A percentile compares a stretch with the other conserved stretches of the same genome.
These are phyloP conservation scores for Hippoglossus stenolepis DNA, from an alignment of 2,113 vertebrate genomes.

Conservation along the genomic window DNA sequence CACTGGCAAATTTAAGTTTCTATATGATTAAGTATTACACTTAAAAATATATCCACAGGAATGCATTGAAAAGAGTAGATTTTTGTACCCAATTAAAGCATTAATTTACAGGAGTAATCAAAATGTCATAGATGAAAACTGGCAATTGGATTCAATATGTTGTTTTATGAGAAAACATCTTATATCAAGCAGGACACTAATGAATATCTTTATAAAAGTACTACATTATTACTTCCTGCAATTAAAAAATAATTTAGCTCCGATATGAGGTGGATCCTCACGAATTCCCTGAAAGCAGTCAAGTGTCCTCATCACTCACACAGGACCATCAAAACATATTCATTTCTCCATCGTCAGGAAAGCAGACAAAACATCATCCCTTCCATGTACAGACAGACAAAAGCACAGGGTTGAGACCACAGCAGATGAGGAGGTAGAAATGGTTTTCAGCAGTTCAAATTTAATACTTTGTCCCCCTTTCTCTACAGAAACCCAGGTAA, in stretches of 20 bases:
- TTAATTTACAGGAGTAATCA: slow-evolving; percentile 18
- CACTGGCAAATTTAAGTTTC: slow-evolving; percentile 8
- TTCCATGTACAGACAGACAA: slow-evolving; percentile 30
- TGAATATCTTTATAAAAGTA: not conserved
- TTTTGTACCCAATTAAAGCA: not conserved
- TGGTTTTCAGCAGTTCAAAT: slow-evolving; percentile 94
- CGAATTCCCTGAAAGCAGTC: not conserved
- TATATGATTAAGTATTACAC: not conserved
- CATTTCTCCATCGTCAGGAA: slow-evolving; percentile 15
- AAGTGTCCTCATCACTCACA: slow-evolving; percentile 20
- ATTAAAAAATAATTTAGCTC: slow-evolving; percentile 15
- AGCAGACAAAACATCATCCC: slow-evolving; percentile 2
- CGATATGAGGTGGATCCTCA: not conserved
- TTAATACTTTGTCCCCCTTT: slow-evolving; percentile 89
- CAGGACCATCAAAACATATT: slow-evolving; percentile 15
- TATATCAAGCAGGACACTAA: slow-evolving; percentile 2
- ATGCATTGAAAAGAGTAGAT: not conserved
- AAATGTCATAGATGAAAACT: slow-evolving; percentile 1
- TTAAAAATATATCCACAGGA: not conserved
- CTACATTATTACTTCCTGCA: slow-evolving; percentile 6
- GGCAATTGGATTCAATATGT: not conserved
- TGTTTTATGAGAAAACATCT: not conserved
- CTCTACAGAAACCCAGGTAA: slow-evolving; percentile 95
- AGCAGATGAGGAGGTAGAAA: slow-evolving; percentile 75
- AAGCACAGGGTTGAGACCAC: slow-evolving; percentile 69